Conservation (phyloP, 1,140 invertebrate species). For the Drosophila ogumai region DNA sequence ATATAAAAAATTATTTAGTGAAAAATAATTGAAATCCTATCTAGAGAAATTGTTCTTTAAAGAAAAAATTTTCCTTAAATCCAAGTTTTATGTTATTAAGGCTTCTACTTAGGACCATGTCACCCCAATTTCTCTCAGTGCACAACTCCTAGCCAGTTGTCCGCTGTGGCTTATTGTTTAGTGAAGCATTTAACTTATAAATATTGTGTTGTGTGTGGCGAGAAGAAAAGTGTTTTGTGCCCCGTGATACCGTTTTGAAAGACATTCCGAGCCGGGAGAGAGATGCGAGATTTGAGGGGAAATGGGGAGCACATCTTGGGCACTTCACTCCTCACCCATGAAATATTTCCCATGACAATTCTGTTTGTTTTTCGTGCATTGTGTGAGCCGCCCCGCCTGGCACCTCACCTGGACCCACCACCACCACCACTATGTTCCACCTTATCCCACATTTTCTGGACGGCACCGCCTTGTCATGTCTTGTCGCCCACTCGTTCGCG, state of each 20-base stretch:
- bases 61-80: too few relatives aligned
- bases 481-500: conserved; percentile 69
- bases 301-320: conserved; percentile 37
- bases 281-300: conserved; percentile 1
- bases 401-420: conserved; percentile 38
- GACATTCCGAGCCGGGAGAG: conserved; percentile 32
- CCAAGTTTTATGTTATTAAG: background rate
- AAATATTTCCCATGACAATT: conserved; percentile 84
- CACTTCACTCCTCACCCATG: conserved; percentile 44
- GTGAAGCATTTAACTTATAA: conserved; percentile 84
- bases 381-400: conserved; percentile 62
- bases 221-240: conserved; percentile 78
- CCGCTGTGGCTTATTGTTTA: conserved; percentile 75
- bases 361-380: conserved; percentile 82
- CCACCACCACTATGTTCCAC: conserved; percentile 6
- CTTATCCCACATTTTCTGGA: conserved; percentile 40
- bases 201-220: conserved; percentile 74
- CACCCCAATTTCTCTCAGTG: conserved; percentile 4
- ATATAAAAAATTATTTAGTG: too few relatives aligned
- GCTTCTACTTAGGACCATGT: background rate
- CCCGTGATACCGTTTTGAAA: conserved; percentile 80
- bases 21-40: background rate
- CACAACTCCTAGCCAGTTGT: conserved; percentile 25
- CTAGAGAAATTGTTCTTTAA: background rate
- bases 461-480: conserved; percentile 41